Base-by-base conservation (phyloP, 2,113 vertebrate genomes). In the Pelodiscus sinensis region DNA sequence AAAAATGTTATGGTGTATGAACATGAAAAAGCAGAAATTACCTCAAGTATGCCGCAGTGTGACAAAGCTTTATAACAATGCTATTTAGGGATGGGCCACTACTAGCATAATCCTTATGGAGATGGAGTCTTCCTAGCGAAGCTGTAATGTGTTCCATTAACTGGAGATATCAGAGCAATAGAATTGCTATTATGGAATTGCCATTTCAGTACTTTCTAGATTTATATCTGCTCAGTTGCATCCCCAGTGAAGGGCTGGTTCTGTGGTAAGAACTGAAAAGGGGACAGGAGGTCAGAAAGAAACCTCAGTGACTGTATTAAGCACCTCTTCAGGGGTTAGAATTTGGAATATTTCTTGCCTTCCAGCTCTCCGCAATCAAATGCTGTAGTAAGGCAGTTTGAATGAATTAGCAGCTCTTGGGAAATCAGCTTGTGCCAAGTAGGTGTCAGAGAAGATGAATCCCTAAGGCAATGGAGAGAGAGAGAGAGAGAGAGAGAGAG, bases 381-480 rank as follows among this genome's bases (percentile, higher is more conserved):
- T 84, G n/a, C 81, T 92, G 73, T 87, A 90, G 85, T 89, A 90
- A 52, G 89, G 86, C 24, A 83, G 81, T 62, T 73, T 60, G 31
- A 54, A 55, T 65, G 55, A 3, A 2, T 95, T 88, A 93, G 85
- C 90, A 81, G 82, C 62, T 86, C 85, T 92, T 73, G 92, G 82
- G 71, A 50, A 91, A 87, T 86, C 54, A 85, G 58, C 65, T 79
- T 87, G 82, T 86, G 90, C 95, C 91, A 81, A 88, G 89, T 65
- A 29, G 51, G 58, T 95, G 92, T 89, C 81, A 79, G 81, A 94
- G 92, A 86, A 93, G 88, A 93, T 57, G 90, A 89, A 3, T 44
- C 27, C 85, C 81, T 89, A 5, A 91, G 88, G 89, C 94, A 77
- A 58, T 51, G 60, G 27, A 94, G 16, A 68, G 90, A 31, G 38